Percentiles rank a stretch among this genome's conserved stretches.
phyloP scores from a whole-genome alignment of 2,888 invertebrate species.

The Drosophila rubida region DNA sequence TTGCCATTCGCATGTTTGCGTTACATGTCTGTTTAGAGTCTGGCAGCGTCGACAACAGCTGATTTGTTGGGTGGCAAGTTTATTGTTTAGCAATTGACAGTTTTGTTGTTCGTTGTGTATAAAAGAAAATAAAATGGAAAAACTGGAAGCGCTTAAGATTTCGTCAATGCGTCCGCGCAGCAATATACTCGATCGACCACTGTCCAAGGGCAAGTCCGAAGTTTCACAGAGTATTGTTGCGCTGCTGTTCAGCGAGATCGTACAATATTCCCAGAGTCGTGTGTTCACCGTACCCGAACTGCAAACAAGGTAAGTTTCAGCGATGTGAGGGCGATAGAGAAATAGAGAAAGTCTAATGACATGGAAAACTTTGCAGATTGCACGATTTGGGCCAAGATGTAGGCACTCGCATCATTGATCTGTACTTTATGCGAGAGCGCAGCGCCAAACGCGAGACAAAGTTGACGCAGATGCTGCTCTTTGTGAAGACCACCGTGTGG shows the following conservation, averaged over 20 bases:
- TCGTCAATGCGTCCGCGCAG: constrained; percentile 83
- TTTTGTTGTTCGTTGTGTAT: constrained; percentile 17
- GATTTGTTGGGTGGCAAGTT: constrained; percentile 15
- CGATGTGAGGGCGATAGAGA: not conserved
- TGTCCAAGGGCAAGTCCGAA: constrained; percentile 96
- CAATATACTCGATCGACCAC: constrained; percentile 93
- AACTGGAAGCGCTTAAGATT: constrained; percentile 83
- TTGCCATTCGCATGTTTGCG: constrained; percentile 29
- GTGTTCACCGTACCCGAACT: constrained; percentile 97
- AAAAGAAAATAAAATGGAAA: constrained; percentile 75
- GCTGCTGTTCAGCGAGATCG: constrained; percentile 98
- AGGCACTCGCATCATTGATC: constrained; percentile 95
- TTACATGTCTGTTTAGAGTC: not conserved
- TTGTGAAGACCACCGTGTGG: constrained; percentile 98
- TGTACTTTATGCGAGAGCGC: constrained; percentile 96
- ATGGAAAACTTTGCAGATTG: constrained; percentile 87
- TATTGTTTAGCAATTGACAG: constrained; percentile 16
- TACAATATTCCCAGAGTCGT: constrained; percentile 98
- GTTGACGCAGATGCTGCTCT: constrained; percentile 96
- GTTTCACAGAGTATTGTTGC: constrained; percentile 97
- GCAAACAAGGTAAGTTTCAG: constrained; percentile 91
- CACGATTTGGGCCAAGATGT: constrained; percentile 98
- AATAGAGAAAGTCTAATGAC: not conserved
- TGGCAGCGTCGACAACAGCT: constrained; percentile 47
- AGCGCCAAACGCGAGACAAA: constrained; percentile 98